Evolutionary conservation across 2,797 vertebrate genomes (phyloP).

Genomic region (Chelonia mydas): DNA sequence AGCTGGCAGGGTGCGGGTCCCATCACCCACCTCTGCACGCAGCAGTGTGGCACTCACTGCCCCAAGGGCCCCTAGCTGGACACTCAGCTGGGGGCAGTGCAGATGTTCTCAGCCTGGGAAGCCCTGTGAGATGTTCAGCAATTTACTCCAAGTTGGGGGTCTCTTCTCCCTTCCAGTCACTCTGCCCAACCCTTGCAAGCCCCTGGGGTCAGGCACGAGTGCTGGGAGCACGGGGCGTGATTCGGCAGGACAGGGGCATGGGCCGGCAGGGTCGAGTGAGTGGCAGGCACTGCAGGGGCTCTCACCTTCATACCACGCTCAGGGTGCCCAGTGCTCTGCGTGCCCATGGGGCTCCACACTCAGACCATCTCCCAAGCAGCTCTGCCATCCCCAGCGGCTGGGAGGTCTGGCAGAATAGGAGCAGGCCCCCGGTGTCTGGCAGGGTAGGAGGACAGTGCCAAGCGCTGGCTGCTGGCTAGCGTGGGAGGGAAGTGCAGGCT

Average conservation of each 20-base stretch:
- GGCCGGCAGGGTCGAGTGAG: background rate
- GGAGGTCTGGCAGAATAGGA: background rate
- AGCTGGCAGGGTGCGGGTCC: background rate
- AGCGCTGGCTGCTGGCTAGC: background rate
- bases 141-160: background rate
- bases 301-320: too few relatives aligned
- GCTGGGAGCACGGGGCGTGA: too few relatives aligned
- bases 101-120: background rate
- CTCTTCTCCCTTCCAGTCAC: background rate
- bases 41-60: background rate
- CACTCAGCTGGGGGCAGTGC: background rate
- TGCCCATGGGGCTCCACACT: too few relatives aligned
- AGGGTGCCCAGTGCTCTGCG: too few relatives aligned
- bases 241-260: too few relatives aligned
- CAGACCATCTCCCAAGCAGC: too few relatives aligned
- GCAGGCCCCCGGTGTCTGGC: too few relatives aligned
- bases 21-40: background rate
- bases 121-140: background rate
- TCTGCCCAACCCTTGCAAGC: background rate
- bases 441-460: too few relatives aligned
- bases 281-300: too few relatives aligned
- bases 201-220: too few relatives aligned
- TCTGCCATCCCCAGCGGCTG: too few relatives aligned
- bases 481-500: background rate
- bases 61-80: background rate